Conservation (phyloP, 2,113 vertebrate genomes). For the Heliornis fulica region DNA sequence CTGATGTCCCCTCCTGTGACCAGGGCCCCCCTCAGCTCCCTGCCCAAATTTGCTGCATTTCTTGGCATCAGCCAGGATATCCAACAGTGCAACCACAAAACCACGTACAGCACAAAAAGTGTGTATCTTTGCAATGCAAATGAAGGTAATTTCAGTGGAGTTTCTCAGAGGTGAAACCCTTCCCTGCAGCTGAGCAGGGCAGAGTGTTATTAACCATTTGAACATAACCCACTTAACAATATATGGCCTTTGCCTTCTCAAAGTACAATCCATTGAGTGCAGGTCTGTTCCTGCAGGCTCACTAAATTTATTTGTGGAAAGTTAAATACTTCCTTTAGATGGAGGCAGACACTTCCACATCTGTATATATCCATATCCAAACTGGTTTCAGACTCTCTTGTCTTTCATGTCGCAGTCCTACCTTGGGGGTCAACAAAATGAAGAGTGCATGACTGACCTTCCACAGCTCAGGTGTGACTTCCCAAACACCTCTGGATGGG, state of each 20-base stretch:
- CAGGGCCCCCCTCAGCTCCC: not conserved
- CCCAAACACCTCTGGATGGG: not conserved
- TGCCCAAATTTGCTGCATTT: not conserved
- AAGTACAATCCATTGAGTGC: not conserved
- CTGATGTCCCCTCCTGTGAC: rapidly evolving
- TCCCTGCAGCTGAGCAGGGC: not conserved
- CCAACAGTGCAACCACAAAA: not conserved
- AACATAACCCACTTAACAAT: not conserved
- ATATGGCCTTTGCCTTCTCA: not conserved
- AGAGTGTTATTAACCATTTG: not conserved
- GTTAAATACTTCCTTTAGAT: not conserved
- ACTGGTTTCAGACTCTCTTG: not conserved
- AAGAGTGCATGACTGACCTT: not conserved
- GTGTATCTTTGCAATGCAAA: not conserved
- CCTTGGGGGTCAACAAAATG: rapidly evolving
- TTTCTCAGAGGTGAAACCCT: not conserved
- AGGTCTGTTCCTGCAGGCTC: not conserved
- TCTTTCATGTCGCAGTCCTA: rapidly evolving
- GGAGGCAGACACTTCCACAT: not conserved
- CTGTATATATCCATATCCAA: not conserved
- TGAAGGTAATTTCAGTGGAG: not conserved
- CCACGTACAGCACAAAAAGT: not conserved
- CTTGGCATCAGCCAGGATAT: not conserved
- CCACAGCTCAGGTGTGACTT: not conserved
- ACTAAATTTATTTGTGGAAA: not conserved